Evolutionary conservation across 1,140 invertebrate species (phyloP).

Genomic region (Apis cerana): DNA sequence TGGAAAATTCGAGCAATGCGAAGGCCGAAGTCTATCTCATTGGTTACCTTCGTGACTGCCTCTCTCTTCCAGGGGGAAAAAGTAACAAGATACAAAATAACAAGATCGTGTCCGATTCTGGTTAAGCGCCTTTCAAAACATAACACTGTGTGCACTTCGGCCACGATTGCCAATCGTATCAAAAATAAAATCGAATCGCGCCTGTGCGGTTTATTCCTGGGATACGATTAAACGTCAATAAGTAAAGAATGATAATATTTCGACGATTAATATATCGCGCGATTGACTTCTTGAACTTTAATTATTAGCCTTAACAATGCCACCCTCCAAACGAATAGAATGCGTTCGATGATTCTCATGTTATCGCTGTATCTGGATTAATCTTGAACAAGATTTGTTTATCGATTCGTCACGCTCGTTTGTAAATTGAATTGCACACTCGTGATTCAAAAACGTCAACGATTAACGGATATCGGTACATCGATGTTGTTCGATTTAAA

Average conservation of each 20-base stretch:
- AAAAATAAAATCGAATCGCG: not conserved
- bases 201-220: not conserved
- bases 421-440: not conserved
- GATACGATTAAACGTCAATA: constrained; percentile 20
- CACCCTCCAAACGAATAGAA: not conserved
- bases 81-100: not conserved
- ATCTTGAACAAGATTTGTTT: not conserved
- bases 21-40: constrained; percentile 9
- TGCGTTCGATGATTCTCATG: not conserved
- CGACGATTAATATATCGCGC: constrained; percentile 29
- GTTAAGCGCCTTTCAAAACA: constrained; percentile 8
- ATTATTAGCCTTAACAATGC: constrained; percentile 16
- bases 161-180: not conserved
- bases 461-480: no score
- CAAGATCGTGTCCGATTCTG: no score
- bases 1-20: constrained; percentile 27
- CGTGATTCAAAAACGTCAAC: no score
- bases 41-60: not conserved
- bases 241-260: not conserved
- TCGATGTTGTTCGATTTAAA: no score
- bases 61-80: not conserved
- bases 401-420: constrained; percentile 27
- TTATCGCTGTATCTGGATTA: constrained; percentile 1
- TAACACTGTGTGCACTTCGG: not conserved
- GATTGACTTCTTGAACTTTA: constrained; percentile 33